Conservation (phyloP, 2,113 vertebrate genomes). For the Camelus bactrianus region DNA sequence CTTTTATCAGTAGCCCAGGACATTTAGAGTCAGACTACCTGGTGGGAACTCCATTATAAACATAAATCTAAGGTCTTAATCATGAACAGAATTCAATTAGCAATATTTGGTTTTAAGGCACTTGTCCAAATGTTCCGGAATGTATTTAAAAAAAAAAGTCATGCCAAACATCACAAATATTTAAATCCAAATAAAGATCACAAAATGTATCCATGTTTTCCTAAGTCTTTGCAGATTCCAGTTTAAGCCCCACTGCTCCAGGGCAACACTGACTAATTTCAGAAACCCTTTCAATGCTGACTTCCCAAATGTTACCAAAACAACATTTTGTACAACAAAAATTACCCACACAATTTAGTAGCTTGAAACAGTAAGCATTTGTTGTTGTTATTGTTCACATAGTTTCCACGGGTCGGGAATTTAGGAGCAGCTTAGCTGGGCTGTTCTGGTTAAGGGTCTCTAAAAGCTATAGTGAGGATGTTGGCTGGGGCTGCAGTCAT, state of each 20-base stretch:
- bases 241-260: background rate
- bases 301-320: constrained; percentile 20
- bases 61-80: constrained; percentile 31
- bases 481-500: background rate
- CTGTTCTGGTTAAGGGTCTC: background rate
- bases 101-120: background rate
- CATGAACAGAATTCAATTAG: background rate
- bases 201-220: background rate
- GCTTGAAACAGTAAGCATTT: background rate
- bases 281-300: background rate
- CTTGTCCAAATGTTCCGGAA: background rate
- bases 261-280: background rate
- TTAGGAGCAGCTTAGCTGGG: background rate
- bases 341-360: background rate
- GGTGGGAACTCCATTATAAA: background rate
- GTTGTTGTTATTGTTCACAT: background rate
- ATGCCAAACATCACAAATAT: background rate
- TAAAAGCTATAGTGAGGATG: too few species aligned
- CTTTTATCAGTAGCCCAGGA: background rate
- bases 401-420: background rate
- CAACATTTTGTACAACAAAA: background rate
- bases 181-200: constrained; percentile 7
- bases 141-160: background rate
- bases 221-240: background rate
- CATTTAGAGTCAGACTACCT: background rate